Evolutionary conservation across 1,140 invertebrate species (phyloP), one percentile per base, ranked within the genome.

Genomic region (Caenorhabditis remanei): DNA sequence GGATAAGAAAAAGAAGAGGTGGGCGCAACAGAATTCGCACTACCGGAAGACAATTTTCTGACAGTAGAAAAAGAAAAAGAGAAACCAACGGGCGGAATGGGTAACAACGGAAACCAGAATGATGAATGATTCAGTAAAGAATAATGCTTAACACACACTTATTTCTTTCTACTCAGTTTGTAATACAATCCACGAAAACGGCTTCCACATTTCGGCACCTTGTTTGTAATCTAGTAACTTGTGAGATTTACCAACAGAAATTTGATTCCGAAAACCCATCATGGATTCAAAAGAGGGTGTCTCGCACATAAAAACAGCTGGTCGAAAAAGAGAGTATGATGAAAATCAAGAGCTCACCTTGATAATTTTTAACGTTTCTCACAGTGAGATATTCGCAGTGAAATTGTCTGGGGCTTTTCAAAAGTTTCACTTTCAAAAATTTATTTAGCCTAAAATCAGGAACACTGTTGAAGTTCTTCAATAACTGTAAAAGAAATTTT

Each of bases 81-180:
- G 71, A 50, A 79, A n/a, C 71, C 71, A 79, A 48, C 46, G 71
- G 71, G 71, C 71, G 71, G 71, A 79, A 79, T 79, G 71, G 71
- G 71, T 79, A 79, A 79, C 71, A 79, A 79, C 43, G 71, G 71
- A 79, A 79, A 79, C 71, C 71, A 79, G 71, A 79, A 79, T 79
- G 71, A 79, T 79, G 71, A 79, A 79, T 79, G 71, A 79, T 79
- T 79, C 71, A 79, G 71, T 79, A n/a, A 79, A 79, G 71, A 79
- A 79, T 79, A 79, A 79, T 79, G 46, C 71, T 79, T 79, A 79
- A 79, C 71, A 79, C 71, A 79, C 71, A 79, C 71, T 79, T 79
- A 79, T 79, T 79, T 79, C n/a, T 40, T 50, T 9, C 3, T 79
- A 53, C 71, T 79, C 46, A 9, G 71, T 50, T 50, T 79, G 71